Evolutionary conservation across 2,888 invertebrate species (phyloP), one percentile per base, ranked within the genome.

Genomic region (Volucella inflata): DNA sequence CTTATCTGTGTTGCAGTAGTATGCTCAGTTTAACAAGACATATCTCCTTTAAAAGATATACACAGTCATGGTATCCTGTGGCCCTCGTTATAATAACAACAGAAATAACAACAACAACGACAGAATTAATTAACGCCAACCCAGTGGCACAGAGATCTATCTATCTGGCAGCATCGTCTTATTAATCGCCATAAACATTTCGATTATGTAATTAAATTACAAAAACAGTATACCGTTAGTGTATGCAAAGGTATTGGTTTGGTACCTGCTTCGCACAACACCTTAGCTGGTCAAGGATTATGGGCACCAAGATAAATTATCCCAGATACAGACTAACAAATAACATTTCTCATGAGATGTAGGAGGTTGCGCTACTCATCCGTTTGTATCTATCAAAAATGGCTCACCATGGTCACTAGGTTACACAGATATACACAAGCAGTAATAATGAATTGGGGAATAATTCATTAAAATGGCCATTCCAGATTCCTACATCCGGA

Each of bases 201-300:
- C 17, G 79, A 65, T 79, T 84, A 79, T 65, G 60, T 78, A 74
- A 83, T 83, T 83, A 68, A 83, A 83, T 75, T 81, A 64, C 75
- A 62, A 68, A 50, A 50, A 51, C 65, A 12, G 65, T 38, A 51
- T 30, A 65, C 38, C 42, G n/a, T n/a, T n/a, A 55, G 10, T 30
- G 59, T 46, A 67, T 42, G 10, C n/a, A 6, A 8, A 2, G 10
- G 38, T 14, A 55, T n/a, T 14, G 6, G 50, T 9, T n/a, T 14
- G 6, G 50, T 9, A 42, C 1, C n/a, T 21, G 46, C 11, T 46
- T 17, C 12, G 21, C 30, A 46, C 44, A 76, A 78, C 79, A 84
- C 79, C 79, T 84, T 75, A 75, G 38, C 42, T 42, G 83, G 83
- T 79, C 79, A 84, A 84, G 79, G 83, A 84, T 75, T 75, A 79